Conservation (phyloP, 2,797 vertebrate genomes). For the Hydrocynus forskahlii region DNA sequence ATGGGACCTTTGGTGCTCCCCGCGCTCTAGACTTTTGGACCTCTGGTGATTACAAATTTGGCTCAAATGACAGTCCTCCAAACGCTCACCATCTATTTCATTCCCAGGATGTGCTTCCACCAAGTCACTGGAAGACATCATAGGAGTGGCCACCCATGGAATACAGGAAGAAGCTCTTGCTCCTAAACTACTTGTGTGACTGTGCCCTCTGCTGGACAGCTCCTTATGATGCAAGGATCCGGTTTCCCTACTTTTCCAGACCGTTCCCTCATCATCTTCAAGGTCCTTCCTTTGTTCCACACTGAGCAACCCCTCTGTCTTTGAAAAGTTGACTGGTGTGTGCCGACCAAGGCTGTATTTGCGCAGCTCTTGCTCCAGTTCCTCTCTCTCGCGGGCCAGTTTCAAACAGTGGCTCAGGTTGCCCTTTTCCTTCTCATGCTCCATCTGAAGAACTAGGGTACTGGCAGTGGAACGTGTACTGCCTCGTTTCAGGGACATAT, state of each 20-base stretch:
- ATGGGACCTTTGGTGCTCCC: constrained; percentile 37
- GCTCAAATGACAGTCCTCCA: constrained; percentile 37
- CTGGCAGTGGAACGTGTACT: constrained; percentile 68
- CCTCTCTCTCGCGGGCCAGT: constrained; percentile 78
- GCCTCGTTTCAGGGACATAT: constrained; percentile 60
- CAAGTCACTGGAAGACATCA: constrained; percentile 57
- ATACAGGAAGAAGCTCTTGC: constrained; percentile 65
- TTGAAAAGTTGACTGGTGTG: constrained; percentile 33
- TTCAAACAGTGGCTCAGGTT: constrained; percentile 79
- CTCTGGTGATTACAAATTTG: constrained; percentile 40
- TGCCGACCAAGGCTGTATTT: constrained; percentile 66
- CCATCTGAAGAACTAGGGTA: constrained; percentile 82
- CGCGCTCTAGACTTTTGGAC: constrained; percentile 55
- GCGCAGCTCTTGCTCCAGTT: constrained; percentile 74
- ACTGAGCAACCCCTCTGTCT: constrained; percentile 30
- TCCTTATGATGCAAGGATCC: constrained; percentile 63
- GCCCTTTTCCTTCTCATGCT: constrained; percentile 78
- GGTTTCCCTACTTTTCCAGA: constrained; percentile 66
- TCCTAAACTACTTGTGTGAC: constrained; percentile 41
- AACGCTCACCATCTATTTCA: constrained; percentile 17
- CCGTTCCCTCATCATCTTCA: constrained; percentile 28
- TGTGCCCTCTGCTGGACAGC: constrained; percentile 51
- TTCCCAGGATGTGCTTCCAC: constrained; percentile 43
- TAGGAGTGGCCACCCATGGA: constrained; percentile 64
- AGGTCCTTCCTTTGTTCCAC: constrained; percentile 1